Evolutionary conservation across 2,797 vertebrate genomes (phyloP).

Genomic region (Miichthys miiuy): DNA sequence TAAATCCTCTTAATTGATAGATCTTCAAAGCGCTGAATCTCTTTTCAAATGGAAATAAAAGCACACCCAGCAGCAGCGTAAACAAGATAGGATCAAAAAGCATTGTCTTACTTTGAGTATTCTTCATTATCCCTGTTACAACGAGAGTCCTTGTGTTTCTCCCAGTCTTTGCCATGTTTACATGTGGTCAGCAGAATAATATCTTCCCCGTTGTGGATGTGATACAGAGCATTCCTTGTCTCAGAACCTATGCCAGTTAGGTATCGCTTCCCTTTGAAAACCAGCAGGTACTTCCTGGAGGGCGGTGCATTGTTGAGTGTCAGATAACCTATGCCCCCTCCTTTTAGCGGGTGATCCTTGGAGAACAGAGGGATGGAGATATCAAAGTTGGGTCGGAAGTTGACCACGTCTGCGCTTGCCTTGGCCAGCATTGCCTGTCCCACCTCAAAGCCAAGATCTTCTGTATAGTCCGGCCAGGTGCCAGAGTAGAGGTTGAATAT

Average conservation of each 20-base stretch:
- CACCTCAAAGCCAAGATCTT: constrained; percentile 88
- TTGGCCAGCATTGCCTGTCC: constrained; percentile 88
- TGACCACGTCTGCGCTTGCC: constrained; percentile 86
- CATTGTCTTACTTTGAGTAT: constrained; percentile 87
- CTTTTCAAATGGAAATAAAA: neutral
- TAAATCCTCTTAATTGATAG: neutral
- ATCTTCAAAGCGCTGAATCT: neutral
- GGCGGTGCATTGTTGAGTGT: constrained; percentile 80
- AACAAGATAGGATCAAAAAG: constrained; percentile 14
- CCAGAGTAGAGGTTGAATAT: constrained; percentile 90
- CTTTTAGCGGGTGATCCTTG: constrained; percentile 86
- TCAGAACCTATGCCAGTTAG: constrained; percentile 89
- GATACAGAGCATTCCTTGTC: constrained; percentile 89
- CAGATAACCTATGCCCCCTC: constrained; percentile 78
- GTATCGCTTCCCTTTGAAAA: constrained; percentile 90
- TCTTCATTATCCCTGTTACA: constrained; percentile 86
- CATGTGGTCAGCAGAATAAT: constrained; percentile 88
- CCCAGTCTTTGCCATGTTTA: constrained; percentile 90
- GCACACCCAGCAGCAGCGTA: neutral
- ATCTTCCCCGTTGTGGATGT: constrained; percentile 88
- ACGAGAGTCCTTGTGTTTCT: constrained; percentile 86
- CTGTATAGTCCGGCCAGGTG: constrained; percentile 88
- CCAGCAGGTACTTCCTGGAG: constrained; percentile 86
- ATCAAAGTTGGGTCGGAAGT: constrained; percentile 87
- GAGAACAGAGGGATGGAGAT: constrained; percentile 89